phyloP scores from a whole-genome alignment of 2,797 vertebrate species.

The Labeo calbasu region DNA sequence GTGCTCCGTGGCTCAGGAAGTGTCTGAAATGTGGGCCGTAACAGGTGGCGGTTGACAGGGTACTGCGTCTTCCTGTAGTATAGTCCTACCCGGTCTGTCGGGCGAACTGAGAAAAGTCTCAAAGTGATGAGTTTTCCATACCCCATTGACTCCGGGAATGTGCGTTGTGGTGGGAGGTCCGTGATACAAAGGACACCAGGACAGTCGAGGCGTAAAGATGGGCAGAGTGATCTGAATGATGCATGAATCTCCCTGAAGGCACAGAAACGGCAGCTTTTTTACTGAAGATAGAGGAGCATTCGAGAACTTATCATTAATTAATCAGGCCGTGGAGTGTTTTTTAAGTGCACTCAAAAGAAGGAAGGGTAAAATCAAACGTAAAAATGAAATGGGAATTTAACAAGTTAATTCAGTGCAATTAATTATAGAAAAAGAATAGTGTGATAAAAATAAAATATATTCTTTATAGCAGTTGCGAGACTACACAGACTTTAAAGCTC shows the following conservation, averaged over 20 bases:
- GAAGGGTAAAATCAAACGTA: background rate
- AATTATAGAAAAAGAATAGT: background rate
- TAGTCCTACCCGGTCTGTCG: slow-evolving; percentile 37
- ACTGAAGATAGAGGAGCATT: background rate
- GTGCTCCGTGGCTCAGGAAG: slow-evolving; percentile 36
- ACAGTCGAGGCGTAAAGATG: slow-evolving; percentile 3
- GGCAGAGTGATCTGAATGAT: slow-evolving; percentile 43
- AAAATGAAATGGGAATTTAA: background rate
- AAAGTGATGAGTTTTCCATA: slow-evolving; percentile 45
- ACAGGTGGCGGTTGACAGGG: slow-evolving; percentile 68
- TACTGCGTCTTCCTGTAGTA: slow-evolving; percentile 58
- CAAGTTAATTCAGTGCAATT: background rate
- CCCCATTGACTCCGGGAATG: slow-evolving; percentile 27
- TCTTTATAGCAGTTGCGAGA: background rate
- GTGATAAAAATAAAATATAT: background rate
- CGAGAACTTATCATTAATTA: slow-evolving; percentile 34
- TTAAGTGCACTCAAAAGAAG: slow-evolving; percentile 22
- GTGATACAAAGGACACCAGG: slow-evolving; percentile 20
- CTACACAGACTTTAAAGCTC: background rate
- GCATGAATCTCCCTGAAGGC: slow-evolving; percentile 33
- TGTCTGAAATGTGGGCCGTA: slow-evolving; percentile 62
- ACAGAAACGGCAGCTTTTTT: slow-evolving; percentile 3
- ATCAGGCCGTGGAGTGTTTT: slow-evolving; percentile 18
- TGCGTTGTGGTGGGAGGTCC: slow-evolving; percentile 26
- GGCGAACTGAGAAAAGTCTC: slow-evolving; percentile 36